Evolutionary conservation across 2,113 vertebrate genomes (phyloP).

Genomic region (Phalacrocorax aristotelis): DNA sequence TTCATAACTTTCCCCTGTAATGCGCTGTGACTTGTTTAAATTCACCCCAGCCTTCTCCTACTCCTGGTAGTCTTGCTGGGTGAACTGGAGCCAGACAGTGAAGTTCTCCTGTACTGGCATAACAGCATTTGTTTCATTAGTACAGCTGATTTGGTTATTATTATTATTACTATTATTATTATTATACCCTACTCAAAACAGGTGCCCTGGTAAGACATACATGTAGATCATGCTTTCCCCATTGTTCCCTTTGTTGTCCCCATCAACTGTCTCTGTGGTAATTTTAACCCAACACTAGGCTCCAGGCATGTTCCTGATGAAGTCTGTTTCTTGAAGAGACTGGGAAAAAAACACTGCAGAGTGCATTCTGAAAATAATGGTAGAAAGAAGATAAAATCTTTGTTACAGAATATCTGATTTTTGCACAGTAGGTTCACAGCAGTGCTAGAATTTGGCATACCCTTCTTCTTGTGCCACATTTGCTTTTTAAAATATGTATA

Average conservation of each 20-base stretch:
- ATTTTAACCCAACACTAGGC: neutral
- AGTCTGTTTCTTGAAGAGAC: neutral
- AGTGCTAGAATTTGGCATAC: neutral
- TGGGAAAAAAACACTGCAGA: neutral
- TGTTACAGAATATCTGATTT: neutral
- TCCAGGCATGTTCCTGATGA: neutral
- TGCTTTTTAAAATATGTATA: neutral
- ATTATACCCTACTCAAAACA: neutral
- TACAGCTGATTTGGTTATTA: neutral
- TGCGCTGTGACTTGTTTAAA: neutral
- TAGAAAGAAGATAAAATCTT: neutral
- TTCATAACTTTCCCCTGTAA: slow-evolving; percentile 6
- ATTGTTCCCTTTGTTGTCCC: neutral
- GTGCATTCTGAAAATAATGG: neutral
- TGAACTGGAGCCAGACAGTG: neutral
- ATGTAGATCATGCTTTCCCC: neutral
- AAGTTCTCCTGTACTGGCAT: neutral
- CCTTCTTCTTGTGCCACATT: neutral
- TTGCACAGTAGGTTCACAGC: neutral
- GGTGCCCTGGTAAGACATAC: neutral
- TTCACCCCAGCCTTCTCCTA: neutral
- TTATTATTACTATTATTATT: neutral
- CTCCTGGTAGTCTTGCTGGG: neutral
- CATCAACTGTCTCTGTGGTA: neutral
- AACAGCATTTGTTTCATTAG: slow-evolving; percentile 2